Evolutionary conservation across 2,113 vertebrate species (phyloP).

Genomic region (Centropus unirufus): DNA sequence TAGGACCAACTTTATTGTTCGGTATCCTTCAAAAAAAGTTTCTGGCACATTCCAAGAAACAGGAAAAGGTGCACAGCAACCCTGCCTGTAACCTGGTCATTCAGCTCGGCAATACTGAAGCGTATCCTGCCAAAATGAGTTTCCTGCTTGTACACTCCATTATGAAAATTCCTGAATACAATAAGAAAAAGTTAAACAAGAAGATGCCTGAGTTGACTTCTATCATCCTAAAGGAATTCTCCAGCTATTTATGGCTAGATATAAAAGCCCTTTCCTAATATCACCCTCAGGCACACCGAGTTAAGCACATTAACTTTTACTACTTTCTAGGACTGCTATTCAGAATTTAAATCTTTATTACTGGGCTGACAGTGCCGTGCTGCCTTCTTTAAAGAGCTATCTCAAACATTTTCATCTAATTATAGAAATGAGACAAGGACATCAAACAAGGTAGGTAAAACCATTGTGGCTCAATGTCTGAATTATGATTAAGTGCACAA

Average conservation of each 20-base stretch:
- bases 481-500: not conserved
- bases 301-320: not conserved
- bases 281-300: not conserved
- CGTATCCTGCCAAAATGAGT: not conserved
- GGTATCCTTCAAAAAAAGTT: not conserved
- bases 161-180: not conserved
- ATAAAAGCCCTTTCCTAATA: not conserved
- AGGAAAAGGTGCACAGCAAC: not conserved
- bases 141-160: not conserved
- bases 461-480: not conserved
- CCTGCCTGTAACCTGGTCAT: not conserved
- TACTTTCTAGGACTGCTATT: not conserved
- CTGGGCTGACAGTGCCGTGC: not conserved
- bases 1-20: not conserved
- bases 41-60: not conserved
- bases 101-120: not conserved
- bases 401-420: not conserved
- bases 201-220: not conserved
- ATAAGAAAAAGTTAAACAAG: not conserved
- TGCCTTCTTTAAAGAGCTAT: not conserved
- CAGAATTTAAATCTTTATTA: not conserved
- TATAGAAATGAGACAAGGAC: not conserved
- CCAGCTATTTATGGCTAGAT: not conserved
- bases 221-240: not conserved
- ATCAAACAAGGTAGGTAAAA: not conserved